Base-by-base conservation (phyloP, 37 sponge, comb jelly and placozoan species). In the Oscarella lobularis region DNA sequence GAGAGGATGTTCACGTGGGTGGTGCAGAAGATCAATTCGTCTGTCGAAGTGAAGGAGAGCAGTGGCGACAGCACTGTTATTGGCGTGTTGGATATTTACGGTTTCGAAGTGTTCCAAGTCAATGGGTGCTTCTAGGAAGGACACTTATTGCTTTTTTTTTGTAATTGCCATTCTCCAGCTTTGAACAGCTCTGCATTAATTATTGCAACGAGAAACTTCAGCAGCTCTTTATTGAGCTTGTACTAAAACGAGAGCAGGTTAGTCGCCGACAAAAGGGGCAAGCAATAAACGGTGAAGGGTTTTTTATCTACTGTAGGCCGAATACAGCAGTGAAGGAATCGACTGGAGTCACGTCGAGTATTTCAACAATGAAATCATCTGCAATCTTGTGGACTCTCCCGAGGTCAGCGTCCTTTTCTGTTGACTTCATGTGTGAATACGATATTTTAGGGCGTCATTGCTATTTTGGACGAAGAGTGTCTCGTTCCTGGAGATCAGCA, bases 241-340 rank as follows among this genome's bases (percentile, higher is more conserved):
- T 68, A 32, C 29, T 68, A 34, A 68, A 68, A 34, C 6, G 71
- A 68, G 71, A 68, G 29, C 71, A 68, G 71, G 71, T 20, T 34
- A 68, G 71, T 5, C 31, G 5, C 6, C 31, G 6, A 34, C 5
- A 68, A 30, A 35, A n/a, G n/a, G n/a, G n/a, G n/a, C n/a, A n/a
- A n/a, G n/a, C n/a, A n/a, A n/a, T n/a, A n/a, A n/a, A n/a, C n/a
- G n/a, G n/a, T n/a, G n/a, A n/a, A n/a, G n/a, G 29, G 31, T 68
- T 68, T 68, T 5, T 5, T 29, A 68, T 30, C 6, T 68, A 30
- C 6, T 72, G 30, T 83, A 90, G 72, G 91, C 86, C 72, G 91
- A 90, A 78, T 90, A 90, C 74, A 60, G 36, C 73, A 81, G 85
- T 3, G 91, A 90, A 75, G 87, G 85, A 33, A 90, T 90, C n/a